Evolutionary conservation across 2,113 vertebrate species (phyloP).

Genomic region (Ciconia maguari): DNA sequence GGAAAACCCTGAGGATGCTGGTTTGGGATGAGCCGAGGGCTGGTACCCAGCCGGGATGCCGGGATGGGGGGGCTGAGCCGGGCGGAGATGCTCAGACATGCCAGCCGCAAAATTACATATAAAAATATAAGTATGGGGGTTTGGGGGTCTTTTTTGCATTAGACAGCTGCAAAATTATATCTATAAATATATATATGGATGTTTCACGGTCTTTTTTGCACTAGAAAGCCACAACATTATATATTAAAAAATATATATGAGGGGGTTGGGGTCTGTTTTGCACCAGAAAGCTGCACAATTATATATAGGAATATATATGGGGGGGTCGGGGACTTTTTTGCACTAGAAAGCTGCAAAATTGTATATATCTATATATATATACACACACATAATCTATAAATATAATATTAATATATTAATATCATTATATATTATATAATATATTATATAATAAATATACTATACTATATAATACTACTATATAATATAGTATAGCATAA

Average conservation of each 20-base stretch:
- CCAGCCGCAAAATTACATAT: too few species aligned
- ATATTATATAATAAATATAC: not conserved
- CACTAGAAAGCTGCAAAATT: not conserved
- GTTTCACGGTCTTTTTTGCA: accelerated
- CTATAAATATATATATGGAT: too few species aligned
- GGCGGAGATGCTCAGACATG: accelerated
- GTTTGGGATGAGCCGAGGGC: not conserved
- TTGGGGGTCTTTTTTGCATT: not conserved
- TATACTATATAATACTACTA: too few species aligned
- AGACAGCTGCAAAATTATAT: not conserved
- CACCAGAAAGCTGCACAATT: not conserved
- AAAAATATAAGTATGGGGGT: too few species aligned
- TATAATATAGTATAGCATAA: too few species aligned
- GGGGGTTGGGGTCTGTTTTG: not conserved
- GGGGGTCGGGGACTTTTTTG: not conserved
- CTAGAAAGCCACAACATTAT: not conserved
- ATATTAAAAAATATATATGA: not conserved
- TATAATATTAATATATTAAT: too few species aligned
- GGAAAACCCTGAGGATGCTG: not conserved
- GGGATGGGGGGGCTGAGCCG: not conserved
- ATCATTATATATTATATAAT: not conserved
- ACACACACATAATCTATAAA: not conserved
- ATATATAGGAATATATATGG: accelerated
- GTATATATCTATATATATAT: too few species aligned
- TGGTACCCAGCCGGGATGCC: not conserved